These are phyloP conservation scores for Drosophila nannoptera DNA, from an alignment of 1,140 invertebrate species.

Conservation along the genomic window DNA sequence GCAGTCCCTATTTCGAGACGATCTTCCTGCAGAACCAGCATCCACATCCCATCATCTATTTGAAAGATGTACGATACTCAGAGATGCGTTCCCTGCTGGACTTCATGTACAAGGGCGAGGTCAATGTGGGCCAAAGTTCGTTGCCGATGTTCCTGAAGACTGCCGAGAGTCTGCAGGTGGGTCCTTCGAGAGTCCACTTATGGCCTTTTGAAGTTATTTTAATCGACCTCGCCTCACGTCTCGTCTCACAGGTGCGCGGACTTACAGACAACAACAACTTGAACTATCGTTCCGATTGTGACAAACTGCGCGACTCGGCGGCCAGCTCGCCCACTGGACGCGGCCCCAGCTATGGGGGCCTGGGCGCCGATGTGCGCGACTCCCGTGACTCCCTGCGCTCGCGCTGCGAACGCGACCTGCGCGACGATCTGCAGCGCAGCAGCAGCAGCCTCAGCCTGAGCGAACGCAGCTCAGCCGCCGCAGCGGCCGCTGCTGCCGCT, in stretches of 20 bases:
- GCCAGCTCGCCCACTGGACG: slow-evolving; percentile 73
- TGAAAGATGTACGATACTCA: slow-evolving; percentile 92
- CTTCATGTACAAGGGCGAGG: slow-evolving; percentile 95
- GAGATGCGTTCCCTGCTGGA: slow-evolving; percentile 92
- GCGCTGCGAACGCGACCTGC: slow-evolving; percentile 71
- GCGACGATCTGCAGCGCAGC: slow-evolving; percentile 70
- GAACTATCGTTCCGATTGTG: slow-evolving; percentile 80
- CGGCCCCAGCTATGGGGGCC: slow-evolving; percentile 52
- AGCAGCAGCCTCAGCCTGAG: slow-evolving; percentile 73
- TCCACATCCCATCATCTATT: slow-evolving; percentile 94
- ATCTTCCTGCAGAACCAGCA: slow-evolving; percentile 94
- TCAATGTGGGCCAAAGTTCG: slow-evolving; percentile 92
- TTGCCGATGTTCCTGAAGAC: slow-evolving; percentile 93
- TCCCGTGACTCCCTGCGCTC: slow-evolving; percentile 66
- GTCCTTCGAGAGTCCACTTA: neutral
- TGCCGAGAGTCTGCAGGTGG: slow-evolving; percentile 92
- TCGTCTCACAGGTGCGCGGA: slow-evolving; percentile 81
- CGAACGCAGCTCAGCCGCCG: slow-evolving; percentile 68
- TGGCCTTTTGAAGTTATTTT: too few relatives aligned
- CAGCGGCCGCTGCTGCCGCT: slow-evolving; percentile 65
- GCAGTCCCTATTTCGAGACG: slow-evolving; percentile 96
- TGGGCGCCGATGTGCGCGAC: slow-evolving; percentile 59
- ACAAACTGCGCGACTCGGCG: slow-evolving; percentile 74
- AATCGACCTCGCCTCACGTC: neutral
- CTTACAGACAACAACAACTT: slow-evolving; percentile 91